Conservation (phyloP, 2,888 invertebrate genomes). For the Eupithecia abbreviata region DNA sequence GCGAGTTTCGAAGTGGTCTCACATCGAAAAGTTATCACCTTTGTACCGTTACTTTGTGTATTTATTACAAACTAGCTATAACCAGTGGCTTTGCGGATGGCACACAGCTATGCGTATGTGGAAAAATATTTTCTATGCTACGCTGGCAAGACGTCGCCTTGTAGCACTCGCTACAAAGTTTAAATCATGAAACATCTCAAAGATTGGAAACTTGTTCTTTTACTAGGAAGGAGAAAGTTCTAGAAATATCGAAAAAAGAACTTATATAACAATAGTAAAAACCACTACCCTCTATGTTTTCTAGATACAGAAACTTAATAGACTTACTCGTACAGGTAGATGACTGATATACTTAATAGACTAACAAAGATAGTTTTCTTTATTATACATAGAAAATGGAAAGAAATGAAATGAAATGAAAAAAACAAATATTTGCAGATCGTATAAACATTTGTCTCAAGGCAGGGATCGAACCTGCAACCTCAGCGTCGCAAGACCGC, state of each 20-base stretch:
- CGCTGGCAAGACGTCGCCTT: background rate
- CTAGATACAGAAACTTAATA: background rate
- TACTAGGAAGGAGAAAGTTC: no score
- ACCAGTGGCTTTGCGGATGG: background rate
- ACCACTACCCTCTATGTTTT: background rate
- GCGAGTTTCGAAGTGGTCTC: constrained; percentile 26
- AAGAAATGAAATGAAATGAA: no score
- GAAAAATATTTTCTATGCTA: background rate
- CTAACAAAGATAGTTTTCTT: no score
- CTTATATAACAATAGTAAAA: background rate
- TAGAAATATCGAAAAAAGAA: no score
- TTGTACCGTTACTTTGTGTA: constrained; percentile 21
- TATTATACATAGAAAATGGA: no score
- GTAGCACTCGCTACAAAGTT: background rate
- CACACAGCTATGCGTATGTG: background rate
- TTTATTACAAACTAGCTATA: background rate
- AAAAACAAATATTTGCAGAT: no score
- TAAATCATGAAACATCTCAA: background rate
- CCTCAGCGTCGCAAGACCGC: no score
- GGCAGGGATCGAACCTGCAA: no score
- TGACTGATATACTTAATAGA: no score
- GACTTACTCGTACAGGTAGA: no score
- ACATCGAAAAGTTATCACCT: constrained; percentile 26
- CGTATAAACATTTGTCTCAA: no score
- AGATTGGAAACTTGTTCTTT: background rate